Conservation (phyloP, 2,888 invertebrate species). For the Theretra japonica region DNA sequence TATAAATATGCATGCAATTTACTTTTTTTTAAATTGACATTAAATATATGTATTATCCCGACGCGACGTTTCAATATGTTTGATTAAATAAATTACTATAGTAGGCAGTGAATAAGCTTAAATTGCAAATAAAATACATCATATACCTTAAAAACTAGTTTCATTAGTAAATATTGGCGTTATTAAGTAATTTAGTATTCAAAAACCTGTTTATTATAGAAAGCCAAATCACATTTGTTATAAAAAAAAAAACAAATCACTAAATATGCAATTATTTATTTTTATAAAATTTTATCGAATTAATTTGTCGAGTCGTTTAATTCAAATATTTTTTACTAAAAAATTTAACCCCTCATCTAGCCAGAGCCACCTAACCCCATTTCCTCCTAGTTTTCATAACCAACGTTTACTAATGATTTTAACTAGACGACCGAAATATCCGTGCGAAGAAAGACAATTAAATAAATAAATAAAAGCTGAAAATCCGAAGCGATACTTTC, state of each 20-base stretch:
- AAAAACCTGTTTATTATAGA: neutral
- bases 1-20: too few relatives aligned
- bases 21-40: too few relatives aligned
- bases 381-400: neutral
- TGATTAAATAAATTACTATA: neutral
- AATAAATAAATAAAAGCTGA: constrained; percentile 74
- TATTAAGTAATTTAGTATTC: neutral
- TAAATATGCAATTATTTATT: neutral
- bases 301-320: neutral
- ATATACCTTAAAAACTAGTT: constrained; percentile 7
- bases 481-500: constrained; percentile 55
- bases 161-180: constrained; percentile 12
- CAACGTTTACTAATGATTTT: constrained; percentile 19
- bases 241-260: constrained; percentile 11
- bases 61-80: neutral
- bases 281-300: neutral
- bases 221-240: neutral
- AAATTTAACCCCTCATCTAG: neutral
- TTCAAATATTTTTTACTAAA: neutral
- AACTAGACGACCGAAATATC: neutral
- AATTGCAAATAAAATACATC: neutral
- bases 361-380: neutral
- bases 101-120: neutral
- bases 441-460: constrained; percentile 34
- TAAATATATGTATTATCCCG: too few relatives aligned